These are phyloP conservation scores for Xiphophorus birchmanni DNA, from an alignment of 2,797 vertebrate genomes.

Conservation along the genomic window DNA sequence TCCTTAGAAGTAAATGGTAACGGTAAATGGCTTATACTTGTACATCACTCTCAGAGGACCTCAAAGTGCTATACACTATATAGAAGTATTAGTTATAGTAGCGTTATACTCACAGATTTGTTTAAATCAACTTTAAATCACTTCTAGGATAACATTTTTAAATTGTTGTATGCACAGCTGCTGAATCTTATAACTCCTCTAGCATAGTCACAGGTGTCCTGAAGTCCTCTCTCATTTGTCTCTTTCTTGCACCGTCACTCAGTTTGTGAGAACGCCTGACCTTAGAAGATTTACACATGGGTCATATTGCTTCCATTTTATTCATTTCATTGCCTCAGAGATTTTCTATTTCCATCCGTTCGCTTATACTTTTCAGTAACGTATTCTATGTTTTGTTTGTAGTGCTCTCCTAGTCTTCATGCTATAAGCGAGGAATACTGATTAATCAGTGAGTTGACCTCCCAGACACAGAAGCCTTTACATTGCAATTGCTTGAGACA, in stretches of 20 bases:
- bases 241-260: not conserved
- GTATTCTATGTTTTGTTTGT: not conserved
- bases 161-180: not conserved
- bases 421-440: not conserved
- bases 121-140: no score
- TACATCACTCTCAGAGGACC: no score
- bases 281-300: not conserved
- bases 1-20: not conserved
- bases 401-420: not conserved
- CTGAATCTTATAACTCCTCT: not conserved
- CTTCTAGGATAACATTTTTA: not conserved
- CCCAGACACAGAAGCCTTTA: not conserved
- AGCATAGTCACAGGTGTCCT: not conserved
- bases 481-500: not conserved
- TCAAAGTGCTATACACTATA: no score
- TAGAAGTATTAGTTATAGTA: no score
- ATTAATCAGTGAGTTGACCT: not conserved
- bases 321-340: not conserved
- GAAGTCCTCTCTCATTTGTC: not conserved
- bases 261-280: not conserved
- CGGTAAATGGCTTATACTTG: no score
- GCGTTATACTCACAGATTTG: no score
- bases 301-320: not conserved
- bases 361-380: not conserved
- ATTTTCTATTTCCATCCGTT: not conserved